These are phyloP conservation scores for cat (Felis catus) DNA, from an alignment of 2,113 vertebrate genomes.

Conservation along the genomic window F.catus_Fca126_mat1.0 CM031420.1:85486501-85487000, in stretches of 20 bases:
- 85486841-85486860: background rate
- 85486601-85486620: background rate
- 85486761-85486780: background rate
- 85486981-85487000: constrained; percentile 2
- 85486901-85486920: background rate
- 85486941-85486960: background rate
- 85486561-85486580: background rate
- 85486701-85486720: background rate
- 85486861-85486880: background rate
- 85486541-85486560: background rate
- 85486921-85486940: background rate
- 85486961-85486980: background rate
- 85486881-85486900: background rate
- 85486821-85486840: background rate
- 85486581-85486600: background rate
- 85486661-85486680: background rate
- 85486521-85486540: background rate
- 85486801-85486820: background rate
- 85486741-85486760: background rate
- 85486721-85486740: background rate
- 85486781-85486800: background rate
- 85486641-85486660: background rate
- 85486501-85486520: background rate
- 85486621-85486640: background rate
- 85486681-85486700: background rate